Conservation (phyloP, 2,888 invertebrate genomes). For the Erebia palarica region DNA sequence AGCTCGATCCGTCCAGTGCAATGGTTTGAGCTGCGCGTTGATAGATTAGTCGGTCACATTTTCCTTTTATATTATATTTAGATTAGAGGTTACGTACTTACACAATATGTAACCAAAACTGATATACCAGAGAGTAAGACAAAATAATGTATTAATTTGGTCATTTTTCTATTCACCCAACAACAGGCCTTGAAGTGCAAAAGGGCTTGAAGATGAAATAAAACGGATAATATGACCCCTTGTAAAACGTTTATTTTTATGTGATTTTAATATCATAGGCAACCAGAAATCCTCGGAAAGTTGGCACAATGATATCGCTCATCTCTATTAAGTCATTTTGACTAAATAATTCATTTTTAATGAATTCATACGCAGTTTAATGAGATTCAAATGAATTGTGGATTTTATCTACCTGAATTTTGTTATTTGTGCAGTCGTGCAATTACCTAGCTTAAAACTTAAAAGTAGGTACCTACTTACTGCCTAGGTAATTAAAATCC, state of each 20-base stretch:
- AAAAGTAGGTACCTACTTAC: too few species aligned
- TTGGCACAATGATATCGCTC: not conserved
- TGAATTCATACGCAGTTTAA: not conserved
- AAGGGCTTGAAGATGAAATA: not conserved
- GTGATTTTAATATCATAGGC: constrained; percentile 3
- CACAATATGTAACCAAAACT: constrained; percentile 19
- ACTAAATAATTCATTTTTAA: constrained; percentile 3
- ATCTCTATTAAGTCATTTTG: not conserved
- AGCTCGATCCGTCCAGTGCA: too few species aligned
- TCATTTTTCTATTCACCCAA: not conserved
- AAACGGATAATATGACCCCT: not conserved
- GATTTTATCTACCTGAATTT: not conserved
- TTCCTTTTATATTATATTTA: too few species aligned
- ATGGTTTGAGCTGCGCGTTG: too few species aligned
- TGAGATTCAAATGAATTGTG: constrained; percentile 9
- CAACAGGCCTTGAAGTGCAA: too few species aligned
- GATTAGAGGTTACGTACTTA: constrained; percentile 16
- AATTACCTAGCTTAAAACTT: too few species aligned
- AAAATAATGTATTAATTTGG: not conserved
- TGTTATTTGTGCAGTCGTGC: not conserved
- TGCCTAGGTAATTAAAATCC: too few species aligned
- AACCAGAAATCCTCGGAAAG: too few species aligned
- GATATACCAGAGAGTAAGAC: not conserved
- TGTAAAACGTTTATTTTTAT: constrained; percentile 11
- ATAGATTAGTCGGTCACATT: too few species aligned